A percentile compares a stretch with the other conserved stretches of the same genome.
These are phyloP conservation scores for Ectemnius continuus DNA, from an alignment of 2,888 invertebrate species.

Conservation along the genomic window DNA sequence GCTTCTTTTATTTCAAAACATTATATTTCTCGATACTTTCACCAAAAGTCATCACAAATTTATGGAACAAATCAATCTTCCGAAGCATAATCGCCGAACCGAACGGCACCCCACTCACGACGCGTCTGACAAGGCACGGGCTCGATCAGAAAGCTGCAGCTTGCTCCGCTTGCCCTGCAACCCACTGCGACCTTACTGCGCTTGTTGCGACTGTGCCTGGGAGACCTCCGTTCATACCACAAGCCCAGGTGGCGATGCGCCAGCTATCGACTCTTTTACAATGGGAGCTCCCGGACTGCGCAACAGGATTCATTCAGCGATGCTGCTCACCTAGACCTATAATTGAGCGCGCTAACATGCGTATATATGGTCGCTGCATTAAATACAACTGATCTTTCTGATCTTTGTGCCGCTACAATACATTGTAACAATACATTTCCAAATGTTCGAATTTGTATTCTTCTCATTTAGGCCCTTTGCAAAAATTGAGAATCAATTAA, in stretches of 20 bases:
- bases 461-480: no score
- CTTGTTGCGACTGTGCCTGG: background rate
- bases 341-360: conserved; percentile 47
- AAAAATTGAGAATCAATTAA: no score
- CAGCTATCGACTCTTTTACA: conserved; percentile 55
- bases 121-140: no score
- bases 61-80: no score
- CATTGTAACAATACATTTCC: no score
- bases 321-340: conserved; percentile 49
- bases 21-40: conserved; percentile 27
- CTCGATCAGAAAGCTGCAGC: no score
- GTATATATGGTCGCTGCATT: conserved; percentile 4
- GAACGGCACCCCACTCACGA: no score
- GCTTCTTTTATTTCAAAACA: conserved; percentile 44
- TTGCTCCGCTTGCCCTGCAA: background rate
- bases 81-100: background rate
- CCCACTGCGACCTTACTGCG: background rate
- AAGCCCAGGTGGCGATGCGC: conserved; percentile 12
- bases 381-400: no score
- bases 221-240: background rate
- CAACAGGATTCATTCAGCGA: conserved; percentile 64
- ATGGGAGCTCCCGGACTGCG: conserved; percentile 56
- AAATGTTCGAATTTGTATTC: no score
- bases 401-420: no score
- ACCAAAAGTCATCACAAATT: background rate